phyloP scores from a whole-genome alignment of 2,888 invertebrate species.

The Bhutanitis thaidina region DNA sequence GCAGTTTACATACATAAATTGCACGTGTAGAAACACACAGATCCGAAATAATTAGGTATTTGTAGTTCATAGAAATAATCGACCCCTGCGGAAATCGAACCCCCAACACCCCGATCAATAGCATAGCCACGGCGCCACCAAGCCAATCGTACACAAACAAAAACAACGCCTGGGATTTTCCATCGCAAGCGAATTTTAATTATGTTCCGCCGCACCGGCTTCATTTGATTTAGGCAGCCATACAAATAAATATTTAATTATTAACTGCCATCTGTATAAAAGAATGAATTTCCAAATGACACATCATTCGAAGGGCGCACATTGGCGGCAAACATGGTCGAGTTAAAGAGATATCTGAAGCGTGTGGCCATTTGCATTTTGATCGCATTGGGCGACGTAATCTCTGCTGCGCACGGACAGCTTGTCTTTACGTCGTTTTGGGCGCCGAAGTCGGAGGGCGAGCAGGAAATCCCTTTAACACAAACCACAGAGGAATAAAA shows the following conservation, averaged over 20 bases:
- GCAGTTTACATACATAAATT: too few relatives aligned
- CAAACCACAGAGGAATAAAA: constrained; percentile 22
- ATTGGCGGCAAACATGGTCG: constrained; percentile 26
- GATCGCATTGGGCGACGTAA: constrained; percentile 37
- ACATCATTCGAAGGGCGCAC: constrained; percentile 22
- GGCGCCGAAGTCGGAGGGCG: constrained; percentile 65
- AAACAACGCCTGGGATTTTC: not conserved
- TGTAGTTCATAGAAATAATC: too few relatives aligned
- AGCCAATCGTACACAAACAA: too few relatives aligned
- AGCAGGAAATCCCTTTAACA: constrained; percentile 24
- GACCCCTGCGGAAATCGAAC: too few relatives aligned
- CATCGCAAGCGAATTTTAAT: constrained; percentile 4
- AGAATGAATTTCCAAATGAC: not conserved
- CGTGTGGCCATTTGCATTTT: constrained; percentile 25
- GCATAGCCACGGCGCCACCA: too few relatives aligned
- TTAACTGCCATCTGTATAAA: constrained; percentile 31
- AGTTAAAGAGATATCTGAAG: constrained; percentile 20
- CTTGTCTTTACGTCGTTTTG: constrained; percentile 79
- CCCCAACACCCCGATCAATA: too few relatives aligned
- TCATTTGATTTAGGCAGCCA: constrained; percentile 49
- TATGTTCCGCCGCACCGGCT: constrained; percentile 30
- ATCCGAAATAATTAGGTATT: too few relatives aligned
- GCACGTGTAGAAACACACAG: too few relatives aligned
- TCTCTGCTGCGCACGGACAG: constrained; percentile 57
- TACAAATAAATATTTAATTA: constrained; percentile 8